Percentiles rank a stretch among this genome's conserved stretches.
Evolutionary conservation across 1,140 invertebrate species (phyloP).

Genomic region (Drosophila auraria): DNA sequence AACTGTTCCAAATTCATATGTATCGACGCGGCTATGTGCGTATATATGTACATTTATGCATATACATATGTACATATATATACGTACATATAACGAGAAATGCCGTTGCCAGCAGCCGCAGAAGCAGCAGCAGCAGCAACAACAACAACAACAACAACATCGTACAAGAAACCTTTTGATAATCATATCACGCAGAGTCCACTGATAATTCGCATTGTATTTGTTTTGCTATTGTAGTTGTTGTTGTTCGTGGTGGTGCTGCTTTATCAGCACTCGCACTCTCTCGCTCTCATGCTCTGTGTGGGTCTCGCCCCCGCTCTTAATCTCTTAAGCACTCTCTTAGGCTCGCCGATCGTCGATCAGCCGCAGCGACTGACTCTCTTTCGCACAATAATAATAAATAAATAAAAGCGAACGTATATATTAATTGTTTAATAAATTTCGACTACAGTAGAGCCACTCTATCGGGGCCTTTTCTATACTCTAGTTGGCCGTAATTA

Average conservation of each 20-base stretch:
- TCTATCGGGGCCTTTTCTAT: background rate
- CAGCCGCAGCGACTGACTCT: constrained; percentile 6
- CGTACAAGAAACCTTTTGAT: constrained; percentile 70
- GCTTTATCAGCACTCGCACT: constrained; percentile 57
- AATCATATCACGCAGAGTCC: constrained; percentile 79
- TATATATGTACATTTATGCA: constrained; percentile 4
- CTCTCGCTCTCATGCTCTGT: constrained; percentile 6
- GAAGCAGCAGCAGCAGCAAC: constrained; percentile 48
- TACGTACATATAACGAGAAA: constrained; percentile 59
- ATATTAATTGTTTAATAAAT: constrained; percentile 53
- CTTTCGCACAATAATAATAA: constrained; percentile 17
- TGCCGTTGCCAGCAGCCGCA: constrained; percentile 63
- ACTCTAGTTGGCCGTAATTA: background rate
- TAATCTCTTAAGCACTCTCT: constrained; percentile 19
- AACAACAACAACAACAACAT: constrained; percentile 51
- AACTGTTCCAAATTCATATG: constrained; percentile 40
- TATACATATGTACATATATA: background rate
- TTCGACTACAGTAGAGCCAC: constrained; percentile 53
- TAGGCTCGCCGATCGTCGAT: constrained; percentile 7
- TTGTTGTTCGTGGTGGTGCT: constrained; percentile 33
- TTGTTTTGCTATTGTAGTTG: constrained; percentile 54
- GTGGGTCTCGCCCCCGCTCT: constrained; percentile 17
- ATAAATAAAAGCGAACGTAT: constrained; percentile 14
- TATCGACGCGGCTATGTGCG: constrained; percentile 38
- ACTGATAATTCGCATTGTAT: constrained; percentile 82